Conservation (phyloP, 92 coral and sea anemone species). For the Ricordea florida region DNA sequence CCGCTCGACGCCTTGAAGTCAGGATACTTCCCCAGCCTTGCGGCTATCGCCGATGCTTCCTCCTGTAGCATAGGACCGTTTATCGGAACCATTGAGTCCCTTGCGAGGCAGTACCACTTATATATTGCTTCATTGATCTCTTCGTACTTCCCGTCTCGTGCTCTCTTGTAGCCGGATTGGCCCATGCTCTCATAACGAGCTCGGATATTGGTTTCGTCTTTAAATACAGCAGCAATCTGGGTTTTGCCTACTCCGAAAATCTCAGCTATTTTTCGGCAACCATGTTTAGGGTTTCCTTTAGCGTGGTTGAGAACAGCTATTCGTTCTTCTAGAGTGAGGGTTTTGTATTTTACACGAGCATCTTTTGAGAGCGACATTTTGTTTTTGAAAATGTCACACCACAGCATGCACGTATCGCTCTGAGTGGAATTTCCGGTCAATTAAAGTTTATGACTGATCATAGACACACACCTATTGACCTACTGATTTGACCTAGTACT, state of each 20-base stretch:
- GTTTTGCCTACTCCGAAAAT: conserved; percentile 26
- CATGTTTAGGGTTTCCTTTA: conserved; percentile 34
- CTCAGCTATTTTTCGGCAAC: conserved; percentile 34
- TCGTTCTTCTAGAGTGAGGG: conserved; percentile 16
- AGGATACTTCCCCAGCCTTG: conserved; percentile 18
- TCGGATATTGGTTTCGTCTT: conserved; percentile 28
- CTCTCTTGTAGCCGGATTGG: conserved; percentile 21
- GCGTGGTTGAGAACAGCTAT: conserved; percentile 21
- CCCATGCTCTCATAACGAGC: conserved; percentile 28
- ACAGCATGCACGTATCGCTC: background rate
- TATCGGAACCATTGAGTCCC: conserved; percentile 40
- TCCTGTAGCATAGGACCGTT: conserved; percentile 41
- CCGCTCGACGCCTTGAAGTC: conserved; percentile 39
- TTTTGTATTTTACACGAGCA: conserved; percentile 14
- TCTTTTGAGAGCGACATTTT: background rate
- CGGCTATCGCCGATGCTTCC: conserved; percentile 30
- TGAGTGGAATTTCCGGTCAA: conserved; percentile 7
- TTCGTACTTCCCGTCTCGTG: conserved; percentile 44
- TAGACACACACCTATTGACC: conserved; percentile 2
- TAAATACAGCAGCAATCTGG: conserved; percentile 33
- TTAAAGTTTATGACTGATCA: conserved; percentile 15
- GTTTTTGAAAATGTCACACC: background rate
- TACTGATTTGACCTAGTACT: conserved; percentile 2
- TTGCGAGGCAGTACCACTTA: conserved; percentile 42
- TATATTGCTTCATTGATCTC: conserved; percentile 38